These are phyloP conservation scores for Ornithorhynchus anatinus DNA, from an alignment of 2,113 vertebrate genomes.

Conservation along the genomic window DNA sequence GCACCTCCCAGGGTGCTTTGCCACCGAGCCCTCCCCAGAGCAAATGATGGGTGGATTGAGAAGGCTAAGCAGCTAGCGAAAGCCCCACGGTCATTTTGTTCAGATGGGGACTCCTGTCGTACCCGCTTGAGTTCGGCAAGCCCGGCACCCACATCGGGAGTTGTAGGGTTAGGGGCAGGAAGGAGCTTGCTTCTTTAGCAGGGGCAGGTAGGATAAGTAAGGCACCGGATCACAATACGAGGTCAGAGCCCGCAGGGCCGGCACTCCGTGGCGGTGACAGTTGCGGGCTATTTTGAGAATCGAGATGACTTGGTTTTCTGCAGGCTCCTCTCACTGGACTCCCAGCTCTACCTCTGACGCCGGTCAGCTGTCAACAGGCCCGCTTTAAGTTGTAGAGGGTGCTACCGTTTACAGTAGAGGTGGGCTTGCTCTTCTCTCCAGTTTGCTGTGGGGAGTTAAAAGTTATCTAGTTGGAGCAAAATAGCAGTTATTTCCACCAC, in stretches of 20 bases:
- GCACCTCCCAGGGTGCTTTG: not conserved
- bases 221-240: constrained; percentile 44
- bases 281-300: constrained; percentile 73
- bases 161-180: not conserved
- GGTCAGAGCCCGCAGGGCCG: constrained; percentile 54
- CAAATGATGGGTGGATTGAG: not conserved
- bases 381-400: not conserved
- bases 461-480: not conserved
- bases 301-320: constrained; percentile 63
- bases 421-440: not conserved
- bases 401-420: not conserved
- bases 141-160: not conserved
- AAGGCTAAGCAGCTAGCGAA: not conserved
- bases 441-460: not conserved
- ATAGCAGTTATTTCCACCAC: not conserved
- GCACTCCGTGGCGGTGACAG: constrained; percentile 65
- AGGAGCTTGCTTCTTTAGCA: constrained; percentile 20
- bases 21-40: not conserved
- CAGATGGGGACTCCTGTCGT: not conserved
- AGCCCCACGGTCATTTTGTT: not conserved
- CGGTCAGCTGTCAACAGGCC: constrained; percentile 30
- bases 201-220: not conserved
- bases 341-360: constrained; percentile 62
- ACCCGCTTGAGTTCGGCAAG: not conserved
- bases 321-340: constrained; percentile 46